A percentile compares a stretch with the other conserved stretches of the same genome.
phyloP scores from a whole-genome alignment of 2,113 vertebrate genomes.

The Opisthocomus hoazin region DNA sequence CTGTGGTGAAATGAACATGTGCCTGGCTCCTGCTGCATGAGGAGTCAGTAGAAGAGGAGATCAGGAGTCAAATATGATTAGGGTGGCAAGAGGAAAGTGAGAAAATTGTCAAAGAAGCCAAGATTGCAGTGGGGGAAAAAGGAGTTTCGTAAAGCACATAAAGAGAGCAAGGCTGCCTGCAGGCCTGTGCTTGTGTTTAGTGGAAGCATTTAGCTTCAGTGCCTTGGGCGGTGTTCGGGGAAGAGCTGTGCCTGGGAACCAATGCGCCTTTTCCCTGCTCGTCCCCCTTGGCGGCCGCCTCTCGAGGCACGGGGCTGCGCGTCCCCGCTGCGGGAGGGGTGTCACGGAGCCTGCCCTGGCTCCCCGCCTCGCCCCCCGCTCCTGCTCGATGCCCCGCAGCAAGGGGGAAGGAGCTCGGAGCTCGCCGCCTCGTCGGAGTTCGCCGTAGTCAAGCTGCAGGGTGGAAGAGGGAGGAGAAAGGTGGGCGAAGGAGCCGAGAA shows the following conservation, averaged over 20 bases:
- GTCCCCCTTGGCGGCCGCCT: rapidly evolving
- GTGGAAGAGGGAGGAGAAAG: not conserved
- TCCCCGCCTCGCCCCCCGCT: rapidly evolving
- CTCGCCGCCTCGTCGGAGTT: rapidly evolving
- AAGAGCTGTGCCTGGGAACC: not conserved
- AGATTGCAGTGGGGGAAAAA: not conserved
- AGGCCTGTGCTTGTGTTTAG: not conserved
- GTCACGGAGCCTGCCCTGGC: not conserved
- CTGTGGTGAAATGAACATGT: not conserved
- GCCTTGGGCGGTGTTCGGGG: not conserved
- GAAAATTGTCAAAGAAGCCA: not conserved
- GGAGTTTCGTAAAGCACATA: not conserved
- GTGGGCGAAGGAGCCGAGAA: not conserved
- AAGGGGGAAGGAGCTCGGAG: not conserved
- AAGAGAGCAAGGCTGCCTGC: not conserved
- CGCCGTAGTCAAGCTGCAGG: not conserved
- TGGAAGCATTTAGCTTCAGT: not conserved
- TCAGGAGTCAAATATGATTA: not conserved
- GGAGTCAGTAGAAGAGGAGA: not conserved
- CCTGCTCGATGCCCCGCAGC: not conserved
- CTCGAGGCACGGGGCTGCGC: rapidly evolving
- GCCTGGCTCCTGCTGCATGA: not conserved
- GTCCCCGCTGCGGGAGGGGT: not conserved
- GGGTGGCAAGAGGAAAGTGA: not conserved
- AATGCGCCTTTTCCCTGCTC: not conserved